phyloP scores from a whole-genome alignment of 2,113 vertebrate genomes.

The Mesitornis unicolor region DNA sequence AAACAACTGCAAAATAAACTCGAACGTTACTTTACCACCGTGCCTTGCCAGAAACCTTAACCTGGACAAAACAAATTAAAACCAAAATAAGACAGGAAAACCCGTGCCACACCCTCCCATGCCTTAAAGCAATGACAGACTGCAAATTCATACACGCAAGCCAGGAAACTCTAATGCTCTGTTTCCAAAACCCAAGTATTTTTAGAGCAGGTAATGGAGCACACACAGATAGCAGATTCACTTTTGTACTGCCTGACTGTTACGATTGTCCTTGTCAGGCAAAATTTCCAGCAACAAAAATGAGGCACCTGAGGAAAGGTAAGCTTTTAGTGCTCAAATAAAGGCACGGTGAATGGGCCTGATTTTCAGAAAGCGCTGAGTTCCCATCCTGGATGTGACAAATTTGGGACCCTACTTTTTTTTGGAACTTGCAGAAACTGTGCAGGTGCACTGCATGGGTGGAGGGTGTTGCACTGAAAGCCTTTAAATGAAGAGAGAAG shows the following conservation, averaged over 20 bases:
- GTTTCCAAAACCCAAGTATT: not conserved
- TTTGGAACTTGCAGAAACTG: not conserved
- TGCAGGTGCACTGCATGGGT: not conserved
- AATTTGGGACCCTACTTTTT: not conserved
- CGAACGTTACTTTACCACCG: not conserved
- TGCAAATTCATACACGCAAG: not conserved
- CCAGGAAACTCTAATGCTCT: not conserved
- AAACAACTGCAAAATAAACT: not conserved
- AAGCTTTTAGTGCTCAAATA: not conserved
- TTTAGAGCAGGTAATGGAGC: not conserved
- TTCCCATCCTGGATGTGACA: not conserved
- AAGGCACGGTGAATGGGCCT: not conserved
- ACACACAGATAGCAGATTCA: not conserved
- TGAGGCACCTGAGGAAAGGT: not conserved
- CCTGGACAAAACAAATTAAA: not conserved
- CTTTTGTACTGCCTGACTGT: not conserved
- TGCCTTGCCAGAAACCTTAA: not conserved
- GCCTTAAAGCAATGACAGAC: not conserved
- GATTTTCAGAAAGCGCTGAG: not conserved
- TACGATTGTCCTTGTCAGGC: not conserved
- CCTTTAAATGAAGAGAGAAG: not conserved
- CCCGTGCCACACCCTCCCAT: not conserved
- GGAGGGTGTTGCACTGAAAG: not conserved
- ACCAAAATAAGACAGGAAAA: slow-evolving; percentile 1
- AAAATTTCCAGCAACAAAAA: not conserved